A percentile compares a stretch with the other conserved stretches of the same genome.
These are phyloP conservation scores for Mystacornis crossleyi DNA, from an alignment of 2,113 vertebrate species.

Conservation along the genomic window DNA sequence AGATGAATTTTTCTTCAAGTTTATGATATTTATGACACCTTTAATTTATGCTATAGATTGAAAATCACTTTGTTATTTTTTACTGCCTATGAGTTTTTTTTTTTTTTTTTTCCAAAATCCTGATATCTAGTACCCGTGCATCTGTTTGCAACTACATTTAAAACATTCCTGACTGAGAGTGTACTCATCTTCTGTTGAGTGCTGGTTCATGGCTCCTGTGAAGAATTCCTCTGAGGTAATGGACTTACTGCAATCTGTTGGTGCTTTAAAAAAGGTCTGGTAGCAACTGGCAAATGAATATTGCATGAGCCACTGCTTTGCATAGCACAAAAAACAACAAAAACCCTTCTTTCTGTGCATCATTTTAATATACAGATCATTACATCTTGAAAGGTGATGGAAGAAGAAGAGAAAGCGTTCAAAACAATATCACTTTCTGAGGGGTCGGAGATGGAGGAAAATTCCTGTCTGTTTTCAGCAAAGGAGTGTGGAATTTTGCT, in stretches of 20 bases:
- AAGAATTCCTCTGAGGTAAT: not conserved
- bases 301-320: not conserved
- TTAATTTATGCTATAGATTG: not conserved
- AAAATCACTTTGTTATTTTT: not conserved
- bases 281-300: not conserved
- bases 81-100: not conserved
- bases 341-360: not conserved
- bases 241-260: not conserved
- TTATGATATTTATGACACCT: not conserved
- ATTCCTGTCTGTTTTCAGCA: not conserved
- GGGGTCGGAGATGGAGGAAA: not conserved
- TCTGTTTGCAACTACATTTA: not conserved
- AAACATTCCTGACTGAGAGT: not conserved
- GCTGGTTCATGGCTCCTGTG: not conserved
- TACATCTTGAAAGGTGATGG: not conserved
- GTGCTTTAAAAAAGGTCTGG: not conserved
- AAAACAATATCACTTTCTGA: not conserved
- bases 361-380: not conserved
- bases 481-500: not conserved
- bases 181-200: not conserved
- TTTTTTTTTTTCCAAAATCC: too few species aligned
- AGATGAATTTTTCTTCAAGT: not conserved
- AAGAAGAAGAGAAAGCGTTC: not conserved
- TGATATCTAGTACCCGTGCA: not conserved
- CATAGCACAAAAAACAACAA: not conserved